A percentile compares a stretch with the other conserved stretches of the same genome.
Evolutionary conservation across 2,113 vertebrate genomes (phyloP).

Genomic region (Xenopus tropicalis): UCB_Xtro_10.0 CM004449.2:99286501-99287000

Average conservation of each 20-base stretch:
- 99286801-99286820: too few relatives aligned
- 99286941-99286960: too few relatives aligned
- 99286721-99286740: neutral
- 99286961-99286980: too few relatives aligned
- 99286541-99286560: neutral
- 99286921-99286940: too few relatives aligned
- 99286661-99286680: slow-evolving; percentile 26
- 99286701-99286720: neutral
- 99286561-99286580: neutral
- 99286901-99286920: too few relatives aligned
- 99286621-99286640: slow-evolving; percentile 26
- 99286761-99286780: too few relatives aligned
- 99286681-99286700: neutral
- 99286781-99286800: too few relatives aligned
- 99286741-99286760: neutral
- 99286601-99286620: slow-evolving; percentile 9
- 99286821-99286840: too few relatives aligned
- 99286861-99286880: too few relatives aligned
- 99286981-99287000: too few relatives aligned
- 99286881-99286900: too few relatives aligned
- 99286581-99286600: neutral
- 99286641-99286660: slow-evolving; percentile 20
- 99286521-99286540: slow-evolving; percentile 17
- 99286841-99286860: too few relatives aligned
- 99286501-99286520: slow-evolving; percentile 21